phyloP scores from a whole-genome alignment of 2,797 vertebrate genomes.

The Eulemur mongoz region DNA sequence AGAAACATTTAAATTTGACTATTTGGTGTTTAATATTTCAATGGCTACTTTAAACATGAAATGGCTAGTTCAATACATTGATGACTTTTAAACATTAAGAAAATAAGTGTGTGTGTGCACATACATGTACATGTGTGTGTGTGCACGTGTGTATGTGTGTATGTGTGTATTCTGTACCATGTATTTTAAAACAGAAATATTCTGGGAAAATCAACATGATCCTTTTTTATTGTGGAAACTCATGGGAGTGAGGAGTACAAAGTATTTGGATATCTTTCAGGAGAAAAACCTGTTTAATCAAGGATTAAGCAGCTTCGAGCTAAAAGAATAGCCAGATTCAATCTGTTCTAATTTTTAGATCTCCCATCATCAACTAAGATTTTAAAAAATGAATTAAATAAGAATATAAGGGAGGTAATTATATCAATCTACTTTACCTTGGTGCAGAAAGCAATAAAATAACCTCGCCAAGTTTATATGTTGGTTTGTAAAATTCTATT shows the following conservation, averaged over 20 bases:
- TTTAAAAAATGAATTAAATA: constrained; percentile 73
- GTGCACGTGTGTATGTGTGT: no score
- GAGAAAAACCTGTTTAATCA: constrained; percentile 6
- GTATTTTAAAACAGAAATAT: constrained; percentile 18
- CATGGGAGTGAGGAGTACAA: neutral
- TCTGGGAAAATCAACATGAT: neutral
- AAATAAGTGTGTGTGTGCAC: neutral
- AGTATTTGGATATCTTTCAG: neutral
- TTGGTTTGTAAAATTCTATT: constrained; percentile 82
- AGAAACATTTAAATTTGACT: neutral
- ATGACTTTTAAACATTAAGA: neutral
- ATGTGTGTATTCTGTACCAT: neutral
- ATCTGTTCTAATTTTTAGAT: constrained; percentile 50
- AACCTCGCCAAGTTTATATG: constrained; percentile 73
- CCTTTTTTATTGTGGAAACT: neutral
- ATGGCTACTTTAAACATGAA: neutral
- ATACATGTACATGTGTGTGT: neutral
- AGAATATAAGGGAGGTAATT: constrained; percentile 74
- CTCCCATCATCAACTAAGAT: constrained; percentile 32
- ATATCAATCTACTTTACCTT: constrained; percentile 71
- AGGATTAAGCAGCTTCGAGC: constrained; percentile 31
- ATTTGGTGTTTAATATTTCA: neutral
- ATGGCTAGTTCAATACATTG: neutral
- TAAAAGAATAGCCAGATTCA: constrained; percentile 45
- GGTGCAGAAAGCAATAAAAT: constrained; percentile 78